Evolutionary conservation across 92 coral and sea anemone genomes (phyloP), one percentile per base, ranked within the genome.

Genomic region (Umimayanthus kanabou): DNA sequence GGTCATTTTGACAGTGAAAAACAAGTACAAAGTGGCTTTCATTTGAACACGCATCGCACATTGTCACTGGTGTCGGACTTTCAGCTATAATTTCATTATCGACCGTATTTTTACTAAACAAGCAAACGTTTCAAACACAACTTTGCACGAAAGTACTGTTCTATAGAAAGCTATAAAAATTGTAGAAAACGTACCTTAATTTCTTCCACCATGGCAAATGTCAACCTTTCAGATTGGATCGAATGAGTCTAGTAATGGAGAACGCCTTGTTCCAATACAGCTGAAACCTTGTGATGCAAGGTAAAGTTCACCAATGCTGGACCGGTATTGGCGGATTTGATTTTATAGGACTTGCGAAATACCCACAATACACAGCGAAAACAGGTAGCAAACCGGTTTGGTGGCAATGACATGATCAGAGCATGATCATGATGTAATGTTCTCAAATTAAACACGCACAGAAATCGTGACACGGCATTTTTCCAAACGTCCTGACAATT

Each of bases 401-500:
- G 50, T 47, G 10, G 11, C 50, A 33, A 37, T 33, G 23, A 22
- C 20, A 37, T n/a, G n/a, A n/a, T n/a, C n/a, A n/a, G n/a, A n/a
- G n/a, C n/a, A n/a, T n/a, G n/a, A n/a, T n/a, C 33, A 26, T 82
- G 86, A 67, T 82, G 86, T 67, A 82, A 82, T 82, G 76, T 67
- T n/a, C 76, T 82, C 18, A 73, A 40, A 29, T 30, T 73, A 53
- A 53, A 53, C 14, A 13, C 58, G 58, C 58, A 16, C 11, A 10
- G 40, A 3, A 13, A 73, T 73, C 77, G 22, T 73, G 77, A 73
- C 9, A 23, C 77, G 25, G 40, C 77, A 53, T 2, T 53, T 53
- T 43, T 47, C 50, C 50, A 7, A 47, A 47, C 1, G 11, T 8
- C 11, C 50, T 11, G 11, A 47, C 11, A 47, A 47, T 7, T 9